phyloP scores from a whole-genome alignment of 2,888 invertebrate species.

The Tridacna crocea region DNA sequence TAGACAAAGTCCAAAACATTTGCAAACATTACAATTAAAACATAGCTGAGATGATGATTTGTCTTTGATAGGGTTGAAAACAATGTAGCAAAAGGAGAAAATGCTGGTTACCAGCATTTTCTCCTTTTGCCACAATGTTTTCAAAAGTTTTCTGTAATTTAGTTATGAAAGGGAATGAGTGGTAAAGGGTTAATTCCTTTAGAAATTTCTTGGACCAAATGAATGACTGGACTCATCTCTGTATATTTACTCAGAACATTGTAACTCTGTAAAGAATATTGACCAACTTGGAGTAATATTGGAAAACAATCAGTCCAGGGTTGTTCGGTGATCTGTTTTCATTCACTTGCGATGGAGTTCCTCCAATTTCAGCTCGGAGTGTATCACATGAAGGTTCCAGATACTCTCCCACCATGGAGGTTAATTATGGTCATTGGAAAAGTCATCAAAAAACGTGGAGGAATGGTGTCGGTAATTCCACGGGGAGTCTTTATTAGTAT shows the following conservation, averaged over 20 bases:
- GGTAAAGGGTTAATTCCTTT: not conserved
- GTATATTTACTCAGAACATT: constrained; percentile 25
- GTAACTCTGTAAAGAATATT: constrained; percentile 9
- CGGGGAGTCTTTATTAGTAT: constrained; percentile 23
- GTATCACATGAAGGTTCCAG: constrained; percentile 19
- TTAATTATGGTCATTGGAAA: constrained; percentile 48
- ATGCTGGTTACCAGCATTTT: too few relatives aligned
- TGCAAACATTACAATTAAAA: too few relatives aligned
- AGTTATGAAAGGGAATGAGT: not conserved
- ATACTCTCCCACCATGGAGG: constrained; percentile 27
- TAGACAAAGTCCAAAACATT: too few relatives aligned
- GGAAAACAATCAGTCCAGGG: constrained; percentile 44
- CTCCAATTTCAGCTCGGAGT: constrained; percentile 17
- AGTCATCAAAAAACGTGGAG: constrained; percentile 26
- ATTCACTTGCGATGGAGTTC: constrained; percentile 34
- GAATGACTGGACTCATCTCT: not conserved
- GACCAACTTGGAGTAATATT: constrained; percentile 38
- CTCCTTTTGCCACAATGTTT: constrained; percentile 3
- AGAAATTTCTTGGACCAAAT: constrained; percentile 17
- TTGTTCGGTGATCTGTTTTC: constrained; percentile 34
- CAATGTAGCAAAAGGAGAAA: too few relatives aligned
- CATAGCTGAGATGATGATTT: too few relatives aligned
- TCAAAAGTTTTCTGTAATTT: not conserved
- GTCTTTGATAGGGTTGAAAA: too few relatives aligned
- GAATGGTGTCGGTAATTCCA: constrained; percentile 29